phyloP scores from a whole-genome alignment of 2,888 invertebrate species.

The Drosophila borealis region DNA sequence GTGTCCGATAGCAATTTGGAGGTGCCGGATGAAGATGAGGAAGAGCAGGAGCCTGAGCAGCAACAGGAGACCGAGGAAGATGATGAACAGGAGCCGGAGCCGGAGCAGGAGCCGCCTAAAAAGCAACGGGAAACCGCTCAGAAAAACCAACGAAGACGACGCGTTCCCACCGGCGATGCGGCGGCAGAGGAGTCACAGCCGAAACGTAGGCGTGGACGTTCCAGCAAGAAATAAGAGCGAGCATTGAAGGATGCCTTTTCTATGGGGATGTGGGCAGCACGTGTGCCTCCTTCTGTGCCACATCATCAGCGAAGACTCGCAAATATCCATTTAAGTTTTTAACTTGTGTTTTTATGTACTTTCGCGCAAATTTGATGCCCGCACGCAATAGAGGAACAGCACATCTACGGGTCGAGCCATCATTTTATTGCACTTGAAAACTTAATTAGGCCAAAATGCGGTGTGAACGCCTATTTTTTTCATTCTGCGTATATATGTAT shows the following conservation, averaged over 20 bases:
- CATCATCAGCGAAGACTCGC: slow-evolving; percentile 37
- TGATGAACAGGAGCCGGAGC: slow-evolving; percentile 10
- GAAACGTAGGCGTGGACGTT: slow-evolving; percentile 53
- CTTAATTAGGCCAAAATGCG: slow-evolving; percentile 83
- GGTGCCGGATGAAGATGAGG: slow-evolving; percentile 32
- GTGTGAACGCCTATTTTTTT: slow-evolving; percentile 69
- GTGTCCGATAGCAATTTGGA: slow-evolving; percentile 57
- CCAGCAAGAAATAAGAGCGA: slow-evolving; percentile 52
- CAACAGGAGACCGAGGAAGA: slow-evolving; percentile 22
- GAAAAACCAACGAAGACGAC: slow-evolving; percentile 28
- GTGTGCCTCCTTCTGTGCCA: slow-evolving; percentile 26
- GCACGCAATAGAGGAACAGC: slow-evolving; percentile 66
- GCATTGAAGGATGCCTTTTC: slow-evolving; percentile 18
- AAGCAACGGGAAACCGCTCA: slow-evolving; percentile 40
- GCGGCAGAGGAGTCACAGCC: slow-evolving; percentile 31
- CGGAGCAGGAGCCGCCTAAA: slow-evolving; percentile 11
- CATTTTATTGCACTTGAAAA: slow-evolving; percentile 84
- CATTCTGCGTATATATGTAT: not conserved
- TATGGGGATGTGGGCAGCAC: slow-evolving; percentile 16
- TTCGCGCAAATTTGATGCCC: slow-evolving; percentile 70
- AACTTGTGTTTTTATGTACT: slow-evolving; percentile 78
- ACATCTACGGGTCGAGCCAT: slow-evolving; percentile 59
- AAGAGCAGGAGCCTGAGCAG: slow-evolving; percentile 7
- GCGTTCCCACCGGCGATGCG: slow-evolving; percentile 26
- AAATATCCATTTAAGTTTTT: slow-evolving; percentile 75